These are phyloP conservation scores for Synergus itoensis DNA, from an alignment of 2,888 invertebrate genomes.

Conservation along the genomic window DNA sequence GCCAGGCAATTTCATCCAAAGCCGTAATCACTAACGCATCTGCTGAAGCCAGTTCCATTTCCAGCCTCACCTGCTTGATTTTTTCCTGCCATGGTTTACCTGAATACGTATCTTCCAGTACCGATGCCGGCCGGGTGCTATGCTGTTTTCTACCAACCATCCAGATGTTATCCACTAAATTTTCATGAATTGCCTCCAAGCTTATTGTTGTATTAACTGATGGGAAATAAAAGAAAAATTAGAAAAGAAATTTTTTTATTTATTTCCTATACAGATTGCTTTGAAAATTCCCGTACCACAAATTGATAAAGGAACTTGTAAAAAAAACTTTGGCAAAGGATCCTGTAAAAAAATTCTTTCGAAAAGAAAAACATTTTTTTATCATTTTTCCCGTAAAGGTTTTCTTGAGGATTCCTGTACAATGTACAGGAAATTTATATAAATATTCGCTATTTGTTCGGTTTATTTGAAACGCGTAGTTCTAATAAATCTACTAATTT, in stretches of 20 bases:
- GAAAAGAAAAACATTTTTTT: too few relatives aligned
- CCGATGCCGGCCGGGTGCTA: conserved; percentile 81
- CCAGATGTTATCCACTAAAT: conserved; percentile 91
- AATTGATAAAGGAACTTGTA: too few relatives aligned
- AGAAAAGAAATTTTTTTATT: neutral
- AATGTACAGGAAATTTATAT: too few relatives aligned
- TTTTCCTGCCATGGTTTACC: conserved; percentile 88
- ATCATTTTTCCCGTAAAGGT: too few relatives aligned
- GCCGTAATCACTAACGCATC: conserved; percentile 92
- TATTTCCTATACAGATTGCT: too few relatives aligned
- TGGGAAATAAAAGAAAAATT: neutral
- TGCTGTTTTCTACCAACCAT: conserved; percentile 81
- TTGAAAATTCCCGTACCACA: too few relatives aligned
- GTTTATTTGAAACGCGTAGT: neutral
- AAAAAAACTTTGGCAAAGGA: too few relatives aligned
- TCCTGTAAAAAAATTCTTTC: too few relatives aligned
- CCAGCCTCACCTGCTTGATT: conserved; percentile 83
- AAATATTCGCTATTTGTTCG: too few relatives aligned
- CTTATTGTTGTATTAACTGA: conserved; percentile 78
- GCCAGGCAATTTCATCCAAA: conserved; percentile 92
- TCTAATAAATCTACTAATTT: neutral
- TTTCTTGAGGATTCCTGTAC: too few relatives aligned
- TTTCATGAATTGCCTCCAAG: conserved; percentile 82
- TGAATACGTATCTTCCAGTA: conserved; percentile 80
- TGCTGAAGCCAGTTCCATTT: conserved; percentile 82